Percentiles rank a stretch among this genome's conserved stretches.
Conservation (phyloP, 2,113 vertebrate species). For the Campylorhamphus procurvoides region DNA sequence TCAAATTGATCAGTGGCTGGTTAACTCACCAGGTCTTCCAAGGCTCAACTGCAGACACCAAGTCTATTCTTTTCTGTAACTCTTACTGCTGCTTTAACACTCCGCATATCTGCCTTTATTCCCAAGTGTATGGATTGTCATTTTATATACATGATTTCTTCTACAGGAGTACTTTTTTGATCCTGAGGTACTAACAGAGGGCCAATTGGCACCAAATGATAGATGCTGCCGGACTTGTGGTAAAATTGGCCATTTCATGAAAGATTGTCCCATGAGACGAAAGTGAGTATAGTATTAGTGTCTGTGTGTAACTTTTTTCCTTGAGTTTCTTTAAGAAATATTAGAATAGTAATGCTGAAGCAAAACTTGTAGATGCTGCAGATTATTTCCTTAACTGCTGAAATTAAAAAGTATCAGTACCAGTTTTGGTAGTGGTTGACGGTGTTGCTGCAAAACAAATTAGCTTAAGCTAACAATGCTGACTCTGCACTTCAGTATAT, state of each 20-base stretch:
- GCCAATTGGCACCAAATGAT: constrained; percentile 92
- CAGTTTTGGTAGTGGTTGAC: neutral
- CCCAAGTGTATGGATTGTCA: neutral
- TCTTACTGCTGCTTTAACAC: neutral
- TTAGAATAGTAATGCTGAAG: neutral
- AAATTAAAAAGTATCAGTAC: neutral
- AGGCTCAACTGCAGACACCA: neutral
- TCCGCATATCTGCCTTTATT: neutral
- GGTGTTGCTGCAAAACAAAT: neutral
- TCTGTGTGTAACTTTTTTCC: neutral
- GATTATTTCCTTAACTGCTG: neutral
- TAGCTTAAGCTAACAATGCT: neutral
- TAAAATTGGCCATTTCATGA: constrained; percentile 97
- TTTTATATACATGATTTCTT: neutral
- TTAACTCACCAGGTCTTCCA: neutral
- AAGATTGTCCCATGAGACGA: constrained; percentile 90
- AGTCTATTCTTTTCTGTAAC: neutral
- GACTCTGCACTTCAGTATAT: neutral
- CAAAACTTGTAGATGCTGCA: neutral
- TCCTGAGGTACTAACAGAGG: constrained; percentile 90
- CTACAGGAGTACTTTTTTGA: constrained; percentile 94
- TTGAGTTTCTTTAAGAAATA: neutral
- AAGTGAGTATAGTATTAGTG: constrained; percentile 77
- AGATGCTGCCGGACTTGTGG: constrained; percentile 95
- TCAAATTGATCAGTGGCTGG: neutral